A percentile compares a stretch with the other conserved stretches of the same genome.
phyloP scores from a whole-genome alignment of 2,113 vertebrate species.

The Mormyrus lacerda region DNA sequence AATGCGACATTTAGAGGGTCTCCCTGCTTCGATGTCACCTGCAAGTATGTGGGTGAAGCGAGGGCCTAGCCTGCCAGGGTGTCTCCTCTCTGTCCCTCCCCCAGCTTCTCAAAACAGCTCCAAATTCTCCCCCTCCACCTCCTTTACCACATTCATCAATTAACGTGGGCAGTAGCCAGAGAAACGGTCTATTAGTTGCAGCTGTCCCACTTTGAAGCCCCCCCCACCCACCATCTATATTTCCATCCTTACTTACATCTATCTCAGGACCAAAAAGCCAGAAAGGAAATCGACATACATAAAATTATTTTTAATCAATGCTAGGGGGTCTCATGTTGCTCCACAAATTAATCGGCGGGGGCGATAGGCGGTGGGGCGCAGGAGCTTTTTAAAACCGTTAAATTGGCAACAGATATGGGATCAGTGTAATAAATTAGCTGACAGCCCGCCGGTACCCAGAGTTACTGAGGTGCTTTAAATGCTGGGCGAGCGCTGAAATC shows the following conservation, averaged over 20 bases:
- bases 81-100: constrained; percentile 21
- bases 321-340: constrained; percentile 12
- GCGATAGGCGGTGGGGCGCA: neutral
- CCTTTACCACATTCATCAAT: constrained; percentile 38
- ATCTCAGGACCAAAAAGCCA: constrained; percentile 1
- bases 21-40: constrained; percentile 17
- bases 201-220: constrained; percentile 26
- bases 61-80: constrained; percentile 9
- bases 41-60: neutral
- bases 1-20: constrained; percentile 14
- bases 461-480: neutral
- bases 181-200: constrained; percentile 25
- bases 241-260: neutral
- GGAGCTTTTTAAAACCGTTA: neutral
- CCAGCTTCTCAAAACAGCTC: constrained; percentile 4
- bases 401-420: neutral
- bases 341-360: neutral
- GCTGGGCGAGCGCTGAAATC: constrained; percentile 16
- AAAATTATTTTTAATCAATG: constrained; percentile 31
- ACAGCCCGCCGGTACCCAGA: neutral
- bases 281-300: constrained; percentile 23
- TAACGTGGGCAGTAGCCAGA: constrained; percentile 25
- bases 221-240: neutral
- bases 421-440: constrained; percentile 19
- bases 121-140: neutral